These are phyloP conservation scores for Leucophenga montana DNA, from an alignment of 2,888 invertebrate species.

Conservation along the genomic window DNA sequence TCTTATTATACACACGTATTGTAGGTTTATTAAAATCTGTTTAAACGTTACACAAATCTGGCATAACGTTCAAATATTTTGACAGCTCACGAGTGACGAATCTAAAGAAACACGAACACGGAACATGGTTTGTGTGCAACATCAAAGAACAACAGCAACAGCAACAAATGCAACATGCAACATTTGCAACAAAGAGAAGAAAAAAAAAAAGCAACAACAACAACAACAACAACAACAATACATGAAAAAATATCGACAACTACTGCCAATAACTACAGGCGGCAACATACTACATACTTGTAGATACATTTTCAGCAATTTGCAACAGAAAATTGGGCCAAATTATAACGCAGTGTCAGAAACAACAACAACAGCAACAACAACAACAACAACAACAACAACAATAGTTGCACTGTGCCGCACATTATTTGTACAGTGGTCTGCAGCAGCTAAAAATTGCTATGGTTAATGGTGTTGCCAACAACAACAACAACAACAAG, in stretches of 20 bases:
- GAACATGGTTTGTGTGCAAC: no score
- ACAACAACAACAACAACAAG: not conserved
- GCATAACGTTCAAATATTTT: no score
- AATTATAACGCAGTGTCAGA: constrained; percentile 60
- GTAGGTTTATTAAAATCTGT: no score
- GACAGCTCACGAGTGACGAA: not conserved
- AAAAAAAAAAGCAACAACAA: constrained; percentile 38
- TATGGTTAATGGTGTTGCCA: no score
- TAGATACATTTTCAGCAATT: constrained; percentile 58
- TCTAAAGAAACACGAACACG: not conserved
- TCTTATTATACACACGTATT: no score
- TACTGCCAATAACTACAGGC: constrained; percentile 50
- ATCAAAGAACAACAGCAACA: not conserved
- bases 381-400: constrained; percentile 35
- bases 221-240: constrained; percentile 1
- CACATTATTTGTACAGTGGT: constrained; percentile 27
- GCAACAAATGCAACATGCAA: constrained; percentile 58
- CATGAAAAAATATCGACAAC: constrained; percentile 42
- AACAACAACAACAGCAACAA: no score
- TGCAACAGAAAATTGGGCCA: constrained; percentile 59
- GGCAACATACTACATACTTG: no score
- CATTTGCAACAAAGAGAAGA: constrained; percentile 28
- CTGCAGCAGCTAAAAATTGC: constrained; percentile 38
- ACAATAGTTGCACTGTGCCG: constrained; percentile 12
- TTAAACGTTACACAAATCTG: no score